Evolutionary conservation across 2,113 vertebrate genomes (phyloP).

Genomic region (Siniperca knerii): DNA sequence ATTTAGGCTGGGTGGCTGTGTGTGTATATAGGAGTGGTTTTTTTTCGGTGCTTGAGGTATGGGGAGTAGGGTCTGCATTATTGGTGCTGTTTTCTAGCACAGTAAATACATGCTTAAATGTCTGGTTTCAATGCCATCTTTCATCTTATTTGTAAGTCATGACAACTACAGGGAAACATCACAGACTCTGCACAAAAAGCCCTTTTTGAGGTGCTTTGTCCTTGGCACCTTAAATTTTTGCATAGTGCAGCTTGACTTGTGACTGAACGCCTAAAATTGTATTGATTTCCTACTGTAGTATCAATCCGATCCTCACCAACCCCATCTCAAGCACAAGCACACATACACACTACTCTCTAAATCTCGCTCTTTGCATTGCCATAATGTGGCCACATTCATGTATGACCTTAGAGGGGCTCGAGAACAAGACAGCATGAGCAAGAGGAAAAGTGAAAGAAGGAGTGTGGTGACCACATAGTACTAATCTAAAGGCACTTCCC

Average conservation of each 20-base stretch:
- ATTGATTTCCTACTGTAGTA: slow-evolving; percentile 12
- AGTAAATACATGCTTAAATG: background rate
- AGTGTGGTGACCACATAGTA: background rate
- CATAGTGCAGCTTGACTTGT: background rate
- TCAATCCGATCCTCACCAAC: background rate
- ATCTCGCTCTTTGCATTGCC: slow-evolving; percentile 12
- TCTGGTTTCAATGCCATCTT: slow-evolving; percentile 1
- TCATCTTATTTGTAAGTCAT: slow-evolving; percentile 23
- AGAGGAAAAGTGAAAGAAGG: background rate
- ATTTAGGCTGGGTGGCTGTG: slow-evolving; percentile 13
- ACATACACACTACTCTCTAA: slow-evolving; percentile 22
- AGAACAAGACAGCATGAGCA: slow-evolving; percentile 4
- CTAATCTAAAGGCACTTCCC: slow-evolving; percentile 40
- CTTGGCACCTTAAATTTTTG: background rate
- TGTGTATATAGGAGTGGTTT: slow-evolving; percentile 6
- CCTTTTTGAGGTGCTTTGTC: background rate
- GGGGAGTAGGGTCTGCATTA: background rate
- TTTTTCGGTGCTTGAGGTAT: background rate
- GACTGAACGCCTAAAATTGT: background rate
- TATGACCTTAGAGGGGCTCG: slow-evolving; percentile 31
- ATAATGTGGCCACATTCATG: slow-evolving; percentile 29
- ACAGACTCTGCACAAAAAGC: slow-evolving; percentile 1
- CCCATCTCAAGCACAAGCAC: slow-evolving; percentile 23
- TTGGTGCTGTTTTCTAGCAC: slow-evolving; percentile 14
- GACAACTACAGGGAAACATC: slow-evolving; percentile 6